These are phyloP conservation scores for Coelopa frigida DNA, from an alignment of 1,140 invertebrate genomes.

Conservation along the genomic window DNA sequence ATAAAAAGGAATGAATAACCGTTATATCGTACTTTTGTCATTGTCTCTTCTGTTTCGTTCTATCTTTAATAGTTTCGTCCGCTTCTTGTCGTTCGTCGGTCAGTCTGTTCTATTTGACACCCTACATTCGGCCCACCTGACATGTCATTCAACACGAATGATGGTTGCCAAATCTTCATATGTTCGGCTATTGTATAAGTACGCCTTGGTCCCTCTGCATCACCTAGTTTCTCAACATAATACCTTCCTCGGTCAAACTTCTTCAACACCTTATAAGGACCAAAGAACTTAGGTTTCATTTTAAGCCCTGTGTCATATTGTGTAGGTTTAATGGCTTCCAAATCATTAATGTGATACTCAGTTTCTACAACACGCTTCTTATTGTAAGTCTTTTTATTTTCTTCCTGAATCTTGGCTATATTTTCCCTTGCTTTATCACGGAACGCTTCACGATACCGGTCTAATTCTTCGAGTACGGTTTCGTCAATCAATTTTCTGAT, in stretches of 20 bases:
- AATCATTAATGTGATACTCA: conserved; percentile 21
- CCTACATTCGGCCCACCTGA: conserved; percentile 3
- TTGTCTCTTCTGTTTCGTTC: no score
- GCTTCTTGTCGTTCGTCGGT: no score
- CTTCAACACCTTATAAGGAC: conserved; percentile 33
- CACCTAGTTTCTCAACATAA: conserved; percentile 10
- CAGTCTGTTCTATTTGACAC: no score
- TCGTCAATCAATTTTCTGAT: conserved; percentile 23
- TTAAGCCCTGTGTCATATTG: conserved; percentile 37
- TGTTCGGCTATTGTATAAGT: background rate
- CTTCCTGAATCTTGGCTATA: conserved; percentile 34
- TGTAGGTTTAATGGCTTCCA: conserved; percentile 41
- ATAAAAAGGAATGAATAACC: no score
- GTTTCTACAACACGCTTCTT: conserved; percentile 21
- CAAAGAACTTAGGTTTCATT: conserved; percentile 36
- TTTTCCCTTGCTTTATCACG: conserved; percentile 16
- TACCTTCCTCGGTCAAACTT: conserved; percentile 22
- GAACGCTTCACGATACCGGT: conserved; percentile 16
- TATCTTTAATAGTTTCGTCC: no score
- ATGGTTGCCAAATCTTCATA: conserved; percentile 1
- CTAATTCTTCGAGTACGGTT: conserved; percentile 21
- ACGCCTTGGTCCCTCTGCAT: background rate
- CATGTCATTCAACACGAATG: background rate
- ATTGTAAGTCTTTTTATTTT: conserved; percentile 33
- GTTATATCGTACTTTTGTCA: no score